These are phyloP conservation scores for Gobionotothen gibberifrons DNA, from an alignment of 2,797 vertebrate species.

Conservation along the genomic window DNA sequence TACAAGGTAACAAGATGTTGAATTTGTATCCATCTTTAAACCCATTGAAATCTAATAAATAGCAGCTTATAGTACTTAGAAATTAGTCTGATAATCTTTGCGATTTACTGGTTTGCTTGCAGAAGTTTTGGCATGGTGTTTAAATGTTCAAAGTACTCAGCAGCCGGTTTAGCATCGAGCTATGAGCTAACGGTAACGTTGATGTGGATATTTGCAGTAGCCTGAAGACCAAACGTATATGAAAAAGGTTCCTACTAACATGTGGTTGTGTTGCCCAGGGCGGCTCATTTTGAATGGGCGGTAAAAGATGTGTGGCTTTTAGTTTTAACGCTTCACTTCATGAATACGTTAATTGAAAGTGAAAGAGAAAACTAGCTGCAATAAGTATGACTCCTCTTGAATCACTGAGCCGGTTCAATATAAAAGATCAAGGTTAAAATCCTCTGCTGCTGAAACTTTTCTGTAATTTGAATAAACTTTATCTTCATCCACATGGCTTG, in stretches of 20 bases:
- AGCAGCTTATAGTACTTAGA: not conserved
- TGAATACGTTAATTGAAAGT: not conserved
- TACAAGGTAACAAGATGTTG: slow-evolving; percentile 60
- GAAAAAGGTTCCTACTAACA: not conserved
- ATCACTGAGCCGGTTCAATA: not conserved
- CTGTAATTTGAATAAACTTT: not conserved
- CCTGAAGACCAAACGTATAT: not conserved
- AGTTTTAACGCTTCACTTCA: too few relatives aligned
- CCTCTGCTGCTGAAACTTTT: not conserved
- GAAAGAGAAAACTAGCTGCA: slow-evolving; percentile 20
- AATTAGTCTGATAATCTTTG: rapidly evolving
- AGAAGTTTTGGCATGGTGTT: slow-evolving; percentile 18
- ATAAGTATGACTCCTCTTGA: slow-evolving; percentile 5
- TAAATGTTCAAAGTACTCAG: not conserved
- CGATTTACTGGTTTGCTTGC: not conserved
- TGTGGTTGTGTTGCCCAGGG: not conserved
- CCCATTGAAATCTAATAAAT: not conserved
- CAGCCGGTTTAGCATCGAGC: slow-evolving; percentile 55
- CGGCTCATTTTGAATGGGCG: not conserved
- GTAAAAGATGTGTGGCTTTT: not conserved
- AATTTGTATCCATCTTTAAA: not conserved
- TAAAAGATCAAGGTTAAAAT: slow-evolving; percentile 3
- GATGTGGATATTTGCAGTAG: slow-evolving; percentile 23
- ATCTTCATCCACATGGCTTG: too few relatives aligned
- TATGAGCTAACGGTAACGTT: slow-evolving; percentile 58